Conservation (phyloP, 2,797 vertebrate species). For the Hafferia zeledoni region DNA sequence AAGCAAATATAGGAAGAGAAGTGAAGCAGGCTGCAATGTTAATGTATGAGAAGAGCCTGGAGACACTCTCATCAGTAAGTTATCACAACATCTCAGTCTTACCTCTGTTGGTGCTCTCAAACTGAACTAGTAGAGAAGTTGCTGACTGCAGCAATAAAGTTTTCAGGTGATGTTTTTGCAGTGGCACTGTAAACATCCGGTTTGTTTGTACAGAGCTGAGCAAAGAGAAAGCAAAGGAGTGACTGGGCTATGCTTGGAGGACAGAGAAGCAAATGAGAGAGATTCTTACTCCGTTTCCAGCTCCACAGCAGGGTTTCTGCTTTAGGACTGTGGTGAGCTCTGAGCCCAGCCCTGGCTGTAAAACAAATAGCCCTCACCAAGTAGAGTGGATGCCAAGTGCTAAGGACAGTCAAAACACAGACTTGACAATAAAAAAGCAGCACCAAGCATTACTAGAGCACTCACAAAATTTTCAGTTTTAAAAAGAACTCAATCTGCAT, state of each 20-base stretch:
- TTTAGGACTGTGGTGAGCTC: neutral
- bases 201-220: neutral
- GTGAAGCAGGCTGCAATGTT: slow-evolving; percentile 32
- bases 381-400: neutral
- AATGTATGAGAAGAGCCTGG: slow-evolving; percentile 35
- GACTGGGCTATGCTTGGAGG: neutral
- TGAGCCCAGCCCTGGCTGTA: neutral
- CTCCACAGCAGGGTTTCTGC: neutral
- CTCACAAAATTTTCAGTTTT: neutral
- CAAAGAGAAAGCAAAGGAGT: neutral
- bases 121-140: slow-evolving; percentile 6
- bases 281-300: neutral
- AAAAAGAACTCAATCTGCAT: neutral
- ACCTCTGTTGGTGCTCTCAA: neutral
- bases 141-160: slow-evolving; percentile 35
- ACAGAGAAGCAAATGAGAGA: neutral
- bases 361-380: neutral
- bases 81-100: slow-evolving; percentile 11
- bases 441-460: neutral
- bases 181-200: neutral
- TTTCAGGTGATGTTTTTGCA: neutral
- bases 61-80: slow-evolving; percentile 5
- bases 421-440: neutral
- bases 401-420: neutral
- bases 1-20: slow-evolving; percentile 35